Evolutionary conservation across 2,113 vertebrate species (phyloP).

Genomic region (Cercopithecus mona): DNA sequence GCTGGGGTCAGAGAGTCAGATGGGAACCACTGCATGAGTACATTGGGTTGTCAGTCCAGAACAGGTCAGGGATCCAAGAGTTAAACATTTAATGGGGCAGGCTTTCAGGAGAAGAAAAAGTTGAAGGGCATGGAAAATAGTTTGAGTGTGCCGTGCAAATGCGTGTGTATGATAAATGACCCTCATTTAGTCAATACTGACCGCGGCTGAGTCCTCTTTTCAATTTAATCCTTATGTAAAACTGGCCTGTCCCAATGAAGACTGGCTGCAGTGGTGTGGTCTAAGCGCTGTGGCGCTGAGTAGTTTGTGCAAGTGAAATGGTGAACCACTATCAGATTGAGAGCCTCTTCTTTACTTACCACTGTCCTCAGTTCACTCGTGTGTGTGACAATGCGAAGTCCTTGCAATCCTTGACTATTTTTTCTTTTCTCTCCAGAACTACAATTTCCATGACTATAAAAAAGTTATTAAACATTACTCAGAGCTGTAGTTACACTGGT

Average conservation of each 20-base stretch:
- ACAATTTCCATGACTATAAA: rapidly evolving
- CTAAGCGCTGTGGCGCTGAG: rapidly evolving
- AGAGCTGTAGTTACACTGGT: neutral
- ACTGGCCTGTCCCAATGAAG: neutral
- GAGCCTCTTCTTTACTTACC: rapidly evolving
- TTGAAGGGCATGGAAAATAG: slow-evolving; percentile 54
- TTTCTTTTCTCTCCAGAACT: neutral
- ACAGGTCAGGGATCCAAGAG: slow-evolving; percentile 22
- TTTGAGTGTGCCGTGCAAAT: slow-evolving; percentile 4
- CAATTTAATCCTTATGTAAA: slow-evolving; percentile 35
- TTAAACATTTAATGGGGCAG: slow-evolving; percentile 63
- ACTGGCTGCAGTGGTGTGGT: rapidly evolving
- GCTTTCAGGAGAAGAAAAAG: slow-evolving; percentile 54
- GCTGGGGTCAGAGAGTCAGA: neutral
- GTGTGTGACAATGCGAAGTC: rapidly evolving
- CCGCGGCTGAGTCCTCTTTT: neutral
- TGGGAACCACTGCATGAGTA: neutral
- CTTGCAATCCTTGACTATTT: neutral
- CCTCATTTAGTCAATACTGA: slow-evolving; percentile 39
- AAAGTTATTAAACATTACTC: neutral
- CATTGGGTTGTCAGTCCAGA: neutral
- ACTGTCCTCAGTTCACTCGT: neutral
- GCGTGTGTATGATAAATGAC: slow-evolving; percentile 57
- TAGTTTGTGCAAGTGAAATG: neutral
- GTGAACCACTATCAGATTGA: neutral